Evolutionary conservation across 2,888 invertebrate species (phyloP), one percentile per base, ranked within the genome.

Genomic region (Melanotus villosus): DNA sequence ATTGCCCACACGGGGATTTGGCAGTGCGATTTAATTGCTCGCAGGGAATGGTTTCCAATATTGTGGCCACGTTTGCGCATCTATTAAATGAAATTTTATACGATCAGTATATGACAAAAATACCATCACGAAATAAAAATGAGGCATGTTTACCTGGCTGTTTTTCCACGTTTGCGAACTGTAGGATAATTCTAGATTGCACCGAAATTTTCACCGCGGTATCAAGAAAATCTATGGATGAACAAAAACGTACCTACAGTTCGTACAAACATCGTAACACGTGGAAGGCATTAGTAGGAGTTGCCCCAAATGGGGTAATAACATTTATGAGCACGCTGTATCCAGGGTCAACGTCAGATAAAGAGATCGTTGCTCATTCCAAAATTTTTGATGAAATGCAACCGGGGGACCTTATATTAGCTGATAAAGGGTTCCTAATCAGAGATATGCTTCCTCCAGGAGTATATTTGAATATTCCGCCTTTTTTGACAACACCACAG

Each of bases 221-320:
- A 65, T 57, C 75, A 30, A n/a, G 70, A 56, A 19, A 26, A 65
- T 7, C 73, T 76, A 30, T 74, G 65, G 63, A 71, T 21, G 65
- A 50, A 32, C 74, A 76, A 52, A 12, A 12, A 45, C 10, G 38
- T 1, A 75, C 73, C 0, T 76, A 71, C 26, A 76, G 75, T 59
- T 57, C 63, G 6, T 78, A 77, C 41, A 78, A 79, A 64, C 73
- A 75, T 43, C 38, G 63, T 19, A 77, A 79, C 57, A 79, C 78
- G 1, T 62, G 74, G 38, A 80, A 79, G 68, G 73, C 52, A 16
- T 56, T 80, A 6, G 63, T 79, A 5, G 77, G 74, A 10, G 74
- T 77, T 62, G 78, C 79, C 16, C 78, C 79, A 19, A 77, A 78
- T 74, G 79, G 79, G 5, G 74, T 77, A 5, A 60, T 78, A 4